phyloP scores from a whole-genome alignment of 2,888 invertebrate genomes.

The Marasmarcha lunaedactyla region DNA sequence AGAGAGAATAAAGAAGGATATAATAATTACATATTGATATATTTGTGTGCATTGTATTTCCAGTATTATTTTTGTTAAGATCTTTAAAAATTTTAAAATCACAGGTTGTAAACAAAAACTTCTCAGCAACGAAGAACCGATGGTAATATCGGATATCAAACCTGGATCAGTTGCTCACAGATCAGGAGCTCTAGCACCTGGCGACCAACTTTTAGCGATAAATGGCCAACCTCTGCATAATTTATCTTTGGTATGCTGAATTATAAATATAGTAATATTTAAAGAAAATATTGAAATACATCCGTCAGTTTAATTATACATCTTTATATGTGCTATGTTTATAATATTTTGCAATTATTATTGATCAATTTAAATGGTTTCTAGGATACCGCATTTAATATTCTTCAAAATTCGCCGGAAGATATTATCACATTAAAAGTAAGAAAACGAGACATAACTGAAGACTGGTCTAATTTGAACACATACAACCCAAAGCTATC shows the following conservation, averaged over 20 bases:
- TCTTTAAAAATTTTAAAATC: too few species aligned
- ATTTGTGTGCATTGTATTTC: not conserved
- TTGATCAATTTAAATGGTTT: too few species aligned
- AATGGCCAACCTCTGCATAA: constrained; percentile 85
- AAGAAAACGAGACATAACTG: constrained; percentile 51
- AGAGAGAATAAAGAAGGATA: too few species aligned
- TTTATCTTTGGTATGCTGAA: constrained; percentile 73
- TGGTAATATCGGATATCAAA: constrained; percentile 89
- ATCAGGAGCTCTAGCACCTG: constrained; percentile 87
- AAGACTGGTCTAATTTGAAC: constrained; percentile 54
- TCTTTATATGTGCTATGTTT: too few species aligned
- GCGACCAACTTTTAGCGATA: constrained; percentile 89
- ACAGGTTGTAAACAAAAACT: constrained; percentile 62
- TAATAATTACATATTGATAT: too few species aligned
- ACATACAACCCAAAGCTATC: constrained; percentile 50
- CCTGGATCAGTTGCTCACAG: constrained; percentile 92
- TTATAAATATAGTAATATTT: too few species aligned
- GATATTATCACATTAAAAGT: constrained; percentile 69
- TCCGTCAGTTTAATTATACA: too few species aligned
- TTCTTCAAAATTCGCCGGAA: constrained; percentile 72
- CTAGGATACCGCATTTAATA: constrained; percentile 71
- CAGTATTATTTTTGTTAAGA: too few species aligned
- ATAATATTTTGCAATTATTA: too few species aligned
- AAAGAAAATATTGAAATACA: not conserved
- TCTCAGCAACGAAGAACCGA: constrained; percentile 75